Percentiles rank a stretch among this genome's conserved stretches.
Conservation (phyloP, 2,888 invertebrate genomes). For the Pammene fasciana region DNA sequence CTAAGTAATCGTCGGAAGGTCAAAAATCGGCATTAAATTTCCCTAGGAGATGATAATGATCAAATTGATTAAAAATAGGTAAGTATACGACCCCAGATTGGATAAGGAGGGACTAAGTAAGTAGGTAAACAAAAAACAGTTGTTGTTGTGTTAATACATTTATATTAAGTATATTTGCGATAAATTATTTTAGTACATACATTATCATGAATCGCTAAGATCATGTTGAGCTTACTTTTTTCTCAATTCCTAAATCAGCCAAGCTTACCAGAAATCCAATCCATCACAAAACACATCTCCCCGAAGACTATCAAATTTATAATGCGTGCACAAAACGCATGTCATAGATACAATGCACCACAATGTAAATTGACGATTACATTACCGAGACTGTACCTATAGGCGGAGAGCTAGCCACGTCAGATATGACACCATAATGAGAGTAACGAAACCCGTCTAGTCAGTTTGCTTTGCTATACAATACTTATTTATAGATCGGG, state of each 20-base stretch:
- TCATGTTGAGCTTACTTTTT: slow-evolving; percentile 77
- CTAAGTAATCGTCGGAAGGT: no score
- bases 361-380: slow-evolving; percentile 46
- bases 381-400: slow-evolving; percentile 34
- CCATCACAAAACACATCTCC: slow-evolving; percentile 53
- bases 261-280: slow-evolving; percentile 64
- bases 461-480: no score
- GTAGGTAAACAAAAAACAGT: background rate
- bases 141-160: slow-evolving; percentile 70
- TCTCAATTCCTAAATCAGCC: slow-evolving; percentile 80
- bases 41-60: no score
- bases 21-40: no score
- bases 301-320: slow-evolving; percentile 60
- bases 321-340: slow-evolving; percentile 52
- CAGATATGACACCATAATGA: no score
- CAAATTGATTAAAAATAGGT: no score
- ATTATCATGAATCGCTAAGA: slow-evolving; percentile 69
- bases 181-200: slow-evolving; percentile 71
- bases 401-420: no score
- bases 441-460: no score
- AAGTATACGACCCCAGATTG: no score
- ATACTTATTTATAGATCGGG: no score
- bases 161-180: slow-evolving; percentile 75
- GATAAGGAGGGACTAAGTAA: background rate
- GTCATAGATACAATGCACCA: slow-evolving; percentile 47